Conservation (phyloP, 2,113 vertebrate genomes). For the Atractosteus spatula region DNA sequence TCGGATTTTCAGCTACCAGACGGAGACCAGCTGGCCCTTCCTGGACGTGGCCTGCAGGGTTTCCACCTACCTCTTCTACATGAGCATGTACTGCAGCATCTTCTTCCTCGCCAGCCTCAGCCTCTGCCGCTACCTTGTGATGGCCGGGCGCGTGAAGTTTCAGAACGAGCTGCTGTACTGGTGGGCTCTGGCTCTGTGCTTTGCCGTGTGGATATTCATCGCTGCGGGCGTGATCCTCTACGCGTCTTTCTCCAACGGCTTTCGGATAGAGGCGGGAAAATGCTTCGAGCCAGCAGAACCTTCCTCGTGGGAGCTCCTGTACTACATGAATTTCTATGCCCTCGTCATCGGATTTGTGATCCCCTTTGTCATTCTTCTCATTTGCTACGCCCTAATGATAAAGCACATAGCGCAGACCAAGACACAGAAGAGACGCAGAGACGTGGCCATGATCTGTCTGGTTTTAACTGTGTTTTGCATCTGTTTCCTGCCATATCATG, state of each 20-base stretch:
- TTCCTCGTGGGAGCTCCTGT: constrained; percentile 26
- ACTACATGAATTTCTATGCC: constrained; percentile 33
- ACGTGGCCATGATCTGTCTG: constrained; percentile 31
- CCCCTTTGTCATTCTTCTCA: constrained; percentile 27
- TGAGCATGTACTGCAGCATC: constrained; percentile 44
- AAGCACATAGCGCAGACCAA: constrained; percentile 27
- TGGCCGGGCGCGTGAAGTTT: background rate
- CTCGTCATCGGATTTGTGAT: constrained; percentile 33
- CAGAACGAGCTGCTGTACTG: constrained; percentile 22
- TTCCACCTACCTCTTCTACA: constrained; percentile 36
- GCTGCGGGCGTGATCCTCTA: background rate
- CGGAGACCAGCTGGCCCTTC: background rate
- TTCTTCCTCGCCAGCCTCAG: constrained; percentile 36
- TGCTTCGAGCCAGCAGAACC: constrained; percentile 30
- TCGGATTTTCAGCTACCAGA: constrained; percentile 21
- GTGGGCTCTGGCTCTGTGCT: constrained; percentile 17
- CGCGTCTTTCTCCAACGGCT: background rate
- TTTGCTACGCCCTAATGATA: constrained; percentile 40
- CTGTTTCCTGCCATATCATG: constrained; percentile 43
- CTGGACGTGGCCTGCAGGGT: constrained; percentile 20
- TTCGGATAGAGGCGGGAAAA: background rate
- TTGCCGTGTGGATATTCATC: constrained; percentile 27
- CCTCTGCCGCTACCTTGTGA: constrained; percentile 35
- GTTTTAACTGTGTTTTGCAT: constrained; percentile 35
- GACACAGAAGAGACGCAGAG: constrained; percentile 25